phyloP scores from a whole-genome alignment of 2,113 vertebrate species.

The Esox niger region DNA sequence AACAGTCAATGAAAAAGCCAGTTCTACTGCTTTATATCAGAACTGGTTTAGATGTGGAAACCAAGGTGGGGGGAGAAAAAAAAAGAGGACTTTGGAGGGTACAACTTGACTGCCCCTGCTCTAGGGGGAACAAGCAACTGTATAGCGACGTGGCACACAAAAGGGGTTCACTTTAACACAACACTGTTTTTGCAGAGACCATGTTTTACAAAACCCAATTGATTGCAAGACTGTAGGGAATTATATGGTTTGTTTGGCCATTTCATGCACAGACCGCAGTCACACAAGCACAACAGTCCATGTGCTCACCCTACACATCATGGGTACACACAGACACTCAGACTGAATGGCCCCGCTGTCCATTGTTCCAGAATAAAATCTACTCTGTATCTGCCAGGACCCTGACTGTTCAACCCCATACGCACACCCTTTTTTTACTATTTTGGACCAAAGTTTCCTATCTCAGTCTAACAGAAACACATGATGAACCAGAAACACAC shows the following conservation, averaged over 20 bases:
- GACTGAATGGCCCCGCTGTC: constrained; percentile 9
- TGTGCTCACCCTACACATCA: background rate
- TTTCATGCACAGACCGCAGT: background rate
- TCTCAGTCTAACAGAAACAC: too few species aligned
- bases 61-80: too few species aligned
- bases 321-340: background rate
- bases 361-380: constrained; percentile 6
- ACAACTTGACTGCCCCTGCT: too few species aligned
- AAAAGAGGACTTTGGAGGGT: too few species aligned
- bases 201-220: background rate
- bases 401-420: background rate
- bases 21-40: too few species aligned
- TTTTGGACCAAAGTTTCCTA: too few species aligned
- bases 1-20: too few species aligned
- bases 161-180: background rate
- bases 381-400: background rate
- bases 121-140: background rate
- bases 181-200: background rate
- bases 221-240: background rate
- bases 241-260: background rate
- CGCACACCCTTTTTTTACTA: background rate
- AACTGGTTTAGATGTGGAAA: too few species aligned
- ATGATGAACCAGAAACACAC: background rate
- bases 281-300: background rate
- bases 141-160: background rate